Percentiles rank a stretch among this genome's conserved stretches.
Conservation (phyloP, 1,140 invertebrate species). For the Bradynema listronoti region DNA sequence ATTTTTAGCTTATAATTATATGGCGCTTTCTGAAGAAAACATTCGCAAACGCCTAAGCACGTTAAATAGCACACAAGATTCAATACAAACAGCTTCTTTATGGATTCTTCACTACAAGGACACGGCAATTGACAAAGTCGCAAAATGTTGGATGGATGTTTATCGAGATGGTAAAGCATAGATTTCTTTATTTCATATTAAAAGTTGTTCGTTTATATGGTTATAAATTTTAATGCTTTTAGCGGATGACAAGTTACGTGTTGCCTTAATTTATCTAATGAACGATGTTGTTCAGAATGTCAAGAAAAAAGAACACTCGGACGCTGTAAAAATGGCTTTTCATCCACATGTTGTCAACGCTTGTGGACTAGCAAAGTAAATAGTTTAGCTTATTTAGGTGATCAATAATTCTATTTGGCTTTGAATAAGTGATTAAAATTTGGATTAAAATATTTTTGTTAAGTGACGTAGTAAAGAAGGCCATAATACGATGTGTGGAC, state of each 20-base stretch:
- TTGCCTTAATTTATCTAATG: conserved; percentile 47
- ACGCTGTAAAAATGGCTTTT: conserved; percentile 38
- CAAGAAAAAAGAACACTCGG: conserved; percentile 35
- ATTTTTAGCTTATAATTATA: too few relatives aligned
- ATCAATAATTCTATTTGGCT: neutral
- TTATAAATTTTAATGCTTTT: conserved; percentile 9
- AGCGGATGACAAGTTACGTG: conserved; percentile 36
- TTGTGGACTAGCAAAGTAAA: conserved; percentile 28
- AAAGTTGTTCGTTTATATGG: too few relatives aligned
- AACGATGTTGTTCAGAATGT: conserved; percentile 55
- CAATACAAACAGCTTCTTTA: conserved; percentile 41
- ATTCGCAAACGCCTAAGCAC: conserved; percentile 25
- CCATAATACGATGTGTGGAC: conserved; percentile 46
- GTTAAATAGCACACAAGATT: conserved; percentile 37
- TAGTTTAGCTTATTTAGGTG: neutral
- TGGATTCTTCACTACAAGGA: conserved; percentile 49
- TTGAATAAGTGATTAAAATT: neutral
- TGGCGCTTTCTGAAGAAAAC: conserved; percentile 23
- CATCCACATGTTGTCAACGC: conserved; percentile 47
- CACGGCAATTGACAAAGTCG: conserved; percentile 41
- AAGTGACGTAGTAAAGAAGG: conserved; percentile 36
- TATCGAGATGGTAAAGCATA: conserved; percentile 44
- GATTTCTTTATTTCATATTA: too few relatives aligned
- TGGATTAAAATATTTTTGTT: neutral
- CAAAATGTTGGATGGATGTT: conserved; percentile 42